A percentile compares a stretch with the other conserved stretches of the same genome.
Conservation (phyloP, 2,797 vertebrate genomes). For the Gobio occitaniae region DNA sequence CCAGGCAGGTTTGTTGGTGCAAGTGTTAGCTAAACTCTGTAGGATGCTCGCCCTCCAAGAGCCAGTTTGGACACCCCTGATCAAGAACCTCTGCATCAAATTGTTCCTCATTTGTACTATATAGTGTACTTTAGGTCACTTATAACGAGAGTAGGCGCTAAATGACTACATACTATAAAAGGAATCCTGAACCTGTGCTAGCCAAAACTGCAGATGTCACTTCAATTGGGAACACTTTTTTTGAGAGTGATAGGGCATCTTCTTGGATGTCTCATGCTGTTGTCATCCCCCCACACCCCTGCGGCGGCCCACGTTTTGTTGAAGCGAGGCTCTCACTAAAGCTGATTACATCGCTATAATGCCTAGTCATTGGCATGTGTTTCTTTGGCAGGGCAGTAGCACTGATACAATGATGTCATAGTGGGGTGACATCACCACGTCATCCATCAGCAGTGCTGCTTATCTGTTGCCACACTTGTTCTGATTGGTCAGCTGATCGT, state of each 20-base stretch:
- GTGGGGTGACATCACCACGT: slow-evolving; percentile 40
- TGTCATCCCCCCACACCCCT: slow-evolving; percentile 38
- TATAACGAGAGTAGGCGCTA: neutral
- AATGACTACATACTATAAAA: neutral
- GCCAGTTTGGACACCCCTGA: neutral
- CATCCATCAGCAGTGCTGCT: slow-evolving; percentile 42
- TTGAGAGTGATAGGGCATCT: slow-evolving; percentile 33
- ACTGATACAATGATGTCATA: slow-evolving; percentile 55
- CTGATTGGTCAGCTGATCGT: slow-evolving; percentile 11
- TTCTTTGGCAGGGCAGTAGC: slow-evolving; percentile 13
- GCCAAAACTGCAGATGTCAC: neutral
- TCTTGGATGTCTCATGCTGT: slow-evolving; percentile 49
- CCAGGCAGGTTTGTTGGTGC: neutral
- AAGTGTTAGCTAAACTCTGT: neutral
- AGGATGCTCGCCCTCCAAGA: too few species aligned
- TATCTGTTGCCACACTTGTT: slow-evolving; percentile 8
- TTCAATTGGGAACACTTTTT: neutral
- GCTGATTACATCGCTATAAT: slow-evolving; percentile 52
- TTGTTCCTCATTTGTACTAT: neutral
- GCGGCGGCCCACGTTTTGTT: neutral
- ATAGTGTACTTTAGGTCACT: neutral
- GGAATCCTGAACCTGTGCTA: neutral
- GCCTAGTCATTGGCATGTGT: slow-evolving; percentile 15
- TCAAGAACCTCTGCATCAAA: neutral
- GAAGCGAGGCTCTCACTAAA: slow-evolving; percentile 28